A percentile compares a stretch with the other conserved stretches of the same genome.
Evolutionary conservation across 2,888 invertebrate species (phyloP).

Genomic region (Melikaiella ostensackeni): DNA sequence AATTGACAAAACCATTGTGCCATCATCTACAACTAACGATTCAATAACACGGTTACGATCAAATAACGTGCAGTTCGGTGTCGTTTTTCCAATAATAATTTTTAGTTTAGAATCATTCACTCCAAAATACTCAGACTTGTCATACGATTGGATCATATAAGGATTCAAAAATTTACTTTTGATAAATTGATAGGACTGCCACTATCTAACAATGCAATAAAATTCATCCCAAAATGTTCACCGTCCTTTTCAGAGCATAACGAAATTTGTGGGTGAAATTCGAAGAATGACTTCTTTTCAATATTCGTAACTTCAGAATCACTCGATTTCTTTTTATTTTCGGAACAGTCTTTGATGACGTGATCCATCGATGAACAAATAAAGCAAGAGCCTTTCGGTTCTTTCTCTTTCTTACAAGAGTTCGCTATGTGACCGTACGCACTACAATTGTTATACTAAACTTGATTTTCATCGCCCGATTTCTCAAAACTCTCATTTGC

Average conservation of each 20-base stretch:
- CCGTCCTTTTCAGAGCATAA: constrained; percentile 21
- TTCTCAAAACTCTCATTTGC: not conserved
- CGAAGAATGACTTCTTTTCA: not conserved
- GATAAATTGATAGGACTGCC: constrained; percentile 44
- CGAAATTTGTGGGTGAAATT: not conserved
- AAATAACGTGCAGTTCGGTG: not conserved
- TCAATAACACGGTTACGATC: constrained; percentile 7
- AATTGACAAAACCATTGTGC: not conserved
- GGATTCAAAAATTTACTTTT: constrained; percentile 41
- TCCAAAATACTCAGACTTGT: constrained; percentile 1
- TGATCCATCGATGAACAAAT: not conserved
- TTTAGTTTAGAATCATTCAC: constrained; percentile 36
- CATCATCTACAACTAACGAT: not conserved
- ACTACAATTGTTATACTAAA: not conserved
- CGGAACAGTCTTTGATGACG: not conserved
- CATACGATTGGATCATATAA: not conserved
- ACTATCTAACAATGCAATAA: constrained; percentile 40
- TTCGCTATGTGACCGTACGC: not conserved
- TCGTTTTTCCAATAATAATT: constrained; percentile 4
- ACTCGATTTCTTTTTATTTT: not conserved
- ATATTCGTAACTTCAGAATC: not conserved
- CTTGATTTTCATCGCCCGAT: not conserved
- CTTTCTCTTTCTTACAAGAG: not conserved
- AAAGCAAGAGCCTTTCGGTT: not conserved
- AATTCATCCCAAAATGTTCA: constrained; percentile 2